Percentiles rank a stretch among this genome's conserved stretches.
Conservation (phyloP, 1,140 invertebrate genomes). For the Aphelinus atriplicis region DNA sequence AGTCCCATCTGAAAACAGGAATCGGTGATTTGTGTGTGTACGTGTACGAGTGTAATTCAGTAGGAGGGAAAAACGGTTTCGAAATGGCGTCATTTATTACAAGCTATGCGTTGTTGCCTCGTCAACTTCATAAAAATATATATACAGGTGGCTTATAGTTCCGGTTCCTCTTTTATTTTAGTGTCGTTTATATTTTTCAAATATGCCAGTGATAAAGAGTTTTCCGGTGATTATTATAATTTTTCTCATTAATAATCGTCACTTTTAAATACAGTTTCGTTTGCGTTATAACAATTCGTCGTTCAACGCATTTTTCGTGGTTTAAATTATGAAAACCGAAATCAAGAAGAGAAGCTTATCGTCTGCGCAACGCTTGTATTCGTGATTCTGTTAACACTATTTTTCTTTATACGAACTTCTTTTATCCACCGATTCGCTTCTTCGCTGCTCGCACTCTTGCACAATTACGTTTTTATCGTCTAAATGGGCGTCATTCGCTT, state of each 20-base stretch:
- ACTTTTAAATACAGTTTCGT: slow-evolving; percentile 35
- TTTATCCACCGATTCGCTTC: slow-evolving; percentile 25
- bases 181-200: slow-evolving; percentile 11
- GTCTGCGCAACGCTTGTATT: slow-evolving; percentile 35
- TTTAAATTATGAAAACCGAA: slow-evolving; percentile 35
- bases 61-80: slow-evolving; percentile 32
- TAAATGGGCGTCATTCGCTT: slow-evolving; percentile 31
- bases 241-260: slow-evolving; percentile 31
- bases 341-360: slow-evolving; percentile 40
- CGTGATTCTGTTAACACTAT: slow-evolving; percentile 17
- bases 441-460: slow-evolving; percentile 30
- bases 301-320: slow-evolving; percentile 20
- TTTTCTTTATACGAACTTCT: slow-evolving; percentile 39
- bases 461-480: slow-evolving; percentile 39
- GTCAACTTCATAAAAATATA: slow-evolving; percentile 67
- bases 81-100: slow-evolving; percentile 54
- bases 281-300: slow-evolving; percentile 29
- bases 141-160: slow-evolving; percentile 56
- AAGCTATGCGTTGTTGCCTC: slow-evolving; percentile 62
- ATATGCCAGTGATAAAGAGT: slow-evolving; percentile 31
- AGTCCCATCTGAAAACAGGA: slow-evolving; percentile 24
- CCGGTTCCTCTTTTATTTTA: slow-evolving; percentile 43
- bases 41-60: slow-evolving; percentile 9
- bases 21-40: slow-evolving; percentile 4
- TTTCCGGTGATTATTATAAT: slow-evolving; percentile 15